Percentiles rank a stretch among this genome's conserved stretches.
phyloP scores from a whole-genome alignment of 2,113 vertebrate species.

The Esox niger region DNA sequence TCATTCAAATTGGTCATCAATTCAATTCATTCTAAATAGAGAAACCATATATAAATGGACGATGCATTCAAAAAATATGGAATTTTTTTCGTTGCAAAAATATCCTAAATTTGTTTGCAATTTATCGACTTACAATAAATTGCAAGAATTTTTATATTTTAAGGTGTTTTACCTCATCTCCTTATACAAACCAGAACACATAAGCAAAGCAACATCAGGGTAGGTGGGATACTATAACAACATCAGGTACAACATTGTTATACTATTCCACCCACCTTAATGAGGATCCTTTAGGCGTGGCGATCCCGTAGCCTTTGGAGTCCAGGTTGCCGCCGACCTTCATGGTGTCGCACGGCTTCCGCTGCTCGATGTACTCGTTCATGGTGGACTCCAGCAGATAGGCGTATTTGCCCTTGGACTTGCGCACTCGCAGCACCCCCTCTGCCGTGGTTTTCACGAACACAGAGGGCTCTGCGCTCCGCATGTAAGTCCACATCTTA shows the following conservation, averaged over 20 bases:
- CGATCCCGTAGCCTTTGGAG: slow-evolving; percentile 99
- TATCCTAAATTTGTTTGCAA: slow-evolving; percentile 64
- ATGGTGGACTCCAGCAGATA: slow-evolving; percentile 99
- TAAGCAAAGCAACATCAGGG: slow-evolving; percentile 99
- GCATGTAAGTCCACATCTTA: slow-evolving; percentile 99
- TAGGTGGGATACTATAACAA: slow-evolving; percentile 99
- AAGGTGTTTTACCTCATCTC: slow-evolving; percentile 82
- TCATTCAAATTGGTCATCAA: neutral
- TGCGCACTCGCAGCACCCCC: slow-evolving; percentile 93
- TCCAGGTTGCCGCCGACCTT: slow-evolving; percentile 99
- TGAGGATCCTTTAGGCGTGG: slow-evolving; percentile 99
- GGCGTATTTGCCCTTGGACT: slow-evolving; percentile 99
- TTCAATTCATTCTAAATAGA: slow-evolving; percentile 10
- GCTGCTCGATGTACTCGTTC: slow-evolving; percentile 99
- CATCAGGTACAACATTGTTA: slow-evolving; percentile 99
- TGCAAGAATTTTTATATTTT: slow-evolving; percentile 56
- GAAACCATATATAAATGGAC: slow-evolving; percentile 8
- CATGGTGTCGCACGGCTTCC: slow-evolving; percentile 99
- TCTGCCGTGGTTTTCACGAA: slow-evolving; percentile 99
- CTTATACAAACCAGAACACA: slow-evolving; percentile 98
- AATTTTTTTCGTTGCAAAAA: slow-evolving; percentile 62
- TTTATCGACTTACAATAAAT: slow-evolving; percentile 76
- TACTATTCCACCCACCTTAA: slow-evolving; percentile 99
- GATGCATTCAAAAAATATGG: slow-evolving; percentile 17
- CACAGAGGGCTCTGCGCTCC: slow-evolving; percentile 95